Percentiles rank a stretch among this genome's conserved stretches.
Conservation (phyloP, 2,797 vertebrate genomes). For the Peromyscus nudipes region DNA sequence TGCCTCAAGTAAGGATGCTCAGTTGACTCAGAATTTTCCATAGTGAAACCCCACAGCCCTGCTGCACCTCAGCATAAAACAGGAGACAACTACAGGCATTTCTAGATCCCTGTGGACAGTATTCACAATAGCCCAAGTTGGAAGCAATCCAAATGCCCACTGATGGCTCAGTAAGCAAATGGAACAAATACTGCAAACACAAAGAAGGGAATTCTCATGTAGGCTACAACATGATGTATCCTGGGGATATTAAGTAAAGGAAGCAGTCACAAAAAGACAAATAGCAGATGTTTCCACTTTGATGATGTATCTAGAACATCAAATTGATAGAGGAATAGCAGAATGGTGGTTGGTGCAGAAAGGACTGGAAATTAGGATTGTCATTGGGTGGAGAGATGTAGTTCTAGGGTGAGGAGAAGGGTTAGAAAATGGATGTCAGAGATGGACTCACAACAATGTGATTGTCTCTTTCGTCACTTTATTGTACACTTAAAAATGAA, state of each 20-base stretch:
- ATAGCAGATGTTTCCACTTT: background rate
- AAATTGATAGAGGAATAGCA: background rate
- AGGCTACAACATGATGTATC: background rate
- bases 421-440: background rate
- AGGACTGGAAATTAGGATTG: background rate
- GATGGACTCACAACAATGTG: background rate
- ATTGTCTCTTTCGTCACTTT: background rate
- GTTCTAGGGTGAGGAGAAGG: background rate
- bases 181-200: too few relatives aligned
- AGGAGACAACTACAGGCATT: background rate
- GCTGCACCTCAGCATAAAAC: slow-evolving; percentile 50
- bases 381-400: background rate
- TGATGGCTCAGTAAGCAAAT: background rate
- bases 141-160: background rate
- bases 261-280: background rate
- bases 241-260: background rate
- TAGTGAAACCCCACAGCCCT: background rate
- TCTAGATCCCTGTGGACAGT: background rate
- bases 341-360: background rate
- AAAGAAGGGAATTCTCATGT: background rate
- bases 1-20: background rate
- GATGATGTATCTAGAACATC: background rate
- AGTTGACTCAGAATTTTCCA: background rate
- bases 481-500: background rate
- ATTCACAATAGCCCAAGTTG: background rate